Percentiles rank a stretch among this genome's conserved stretches.
These are phyloP conservation scores for Crypturellus undulatus DNA, from an alignment of 2,113 vertebrate genomes.

Conservation along the genomic window DNA sequence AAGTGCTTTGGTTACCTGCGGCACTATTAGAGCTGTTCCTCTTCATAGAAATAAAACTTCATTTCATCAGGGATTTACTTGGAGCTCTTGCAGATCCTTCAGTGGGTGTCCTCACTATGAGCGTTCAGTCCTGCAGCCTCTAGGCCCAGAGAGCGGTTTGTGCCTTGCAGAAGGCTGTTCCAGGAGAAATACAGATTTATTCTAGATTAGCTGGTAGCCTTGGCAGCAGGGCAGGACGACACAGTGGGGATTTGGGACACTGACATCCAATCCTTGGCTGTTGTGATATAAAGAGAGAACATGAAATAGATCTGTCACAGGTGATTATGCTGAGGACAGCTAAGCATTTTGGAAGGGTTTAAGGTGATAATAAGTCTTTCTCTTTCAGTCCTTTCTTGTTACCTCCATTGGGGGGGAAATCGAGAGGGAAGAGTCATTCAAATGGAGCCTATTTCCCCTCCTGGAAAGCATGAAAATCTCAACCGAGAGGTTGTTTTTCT, in stretches of 20 bases:
- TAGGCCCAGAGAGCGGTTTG: not conserved
- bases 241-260: constrained; percentile 38
- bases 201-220: constrained; percentile 49
- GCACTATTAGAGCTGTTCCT: not conserved
- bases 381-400: not conserved
- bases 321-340: not conserved
- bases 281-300: not conserved
- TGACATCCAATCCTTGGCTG: not conserved
- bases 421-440: not conserved
- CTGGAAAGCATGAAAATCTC: not conserved
- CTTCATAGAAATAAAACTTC: not conserved
- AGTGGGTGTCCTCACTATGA: not conserved
- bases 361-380: not conserved
- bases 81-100: not conserved
- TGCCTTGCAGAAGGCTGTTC: not conserved
- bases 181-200: constrained; percentile 35
- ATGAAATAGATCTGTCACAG: not conserved
- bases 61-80: not conserved
- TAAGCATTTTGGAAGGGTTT: not conserved
- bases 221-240: constrained; percentile 29
- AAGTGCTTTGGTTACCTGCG: not conserved
- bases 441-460: not conserved
- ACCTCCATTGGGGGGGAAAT: not conserved
- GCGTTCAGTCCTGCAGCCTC: not conserved
- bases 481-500: not conserved